A percentile compares a stretch with the other conserved stretches of the same genome.
phyloP scores from a whole-genome alignment of 2,888 invertebrate genomes.

The Oscheius sp. region DNA sequence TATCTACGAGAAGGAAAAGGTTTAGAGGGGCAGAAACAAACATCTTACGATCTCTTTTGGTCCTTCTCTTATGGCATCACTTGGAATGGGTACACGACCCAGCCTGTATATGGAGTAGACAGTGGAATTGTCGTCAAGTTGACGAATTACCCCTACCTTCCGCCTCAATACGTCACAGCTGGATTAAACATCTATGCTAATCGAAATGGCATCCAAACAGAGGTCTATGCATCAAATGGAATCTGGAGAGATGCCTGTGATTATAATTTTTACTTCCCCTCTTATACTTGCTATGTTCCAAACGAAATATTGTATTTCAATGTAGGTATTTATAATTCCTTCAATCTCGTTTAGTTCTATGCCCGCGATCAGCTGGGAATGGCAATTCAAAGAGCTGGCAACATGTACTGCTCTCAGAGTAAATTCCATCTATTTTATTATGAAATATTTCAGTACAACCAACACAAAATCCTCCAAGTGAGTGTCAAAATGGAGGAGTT shows the following conservation, averaged over 20 bases:
- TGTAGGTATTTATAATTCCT: slow-evolving; percentile 19
- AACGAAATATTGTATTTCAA: slow-evolving; percentile 59
- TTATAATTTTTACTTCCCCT: slow-evolving; percentile 58
- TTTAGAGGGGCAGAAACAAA: neutral
- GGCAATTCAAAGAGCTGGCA: slow-evolving; percentile 57
- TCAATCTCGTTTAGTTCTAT: slow-evolving; percentile 54
- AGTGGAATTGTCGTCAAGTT: neutral
- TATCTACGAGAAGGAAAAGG: neutral
- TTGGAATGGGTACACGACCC: slow-evolving; percentile 33
- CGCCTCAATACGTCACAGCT: slow-evolving; percentile 39
- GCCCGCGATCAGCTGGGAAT: slow-evolving; percentile 50
- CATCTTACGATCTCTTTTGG: slow-evolving; percentile 50
- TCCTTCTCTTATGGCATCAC: slow-evolving; percentile 37
- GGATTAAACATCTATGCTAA: slow-evolving; percentile 50
- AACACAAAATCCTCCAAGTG: slow-evolving; percentile 43
- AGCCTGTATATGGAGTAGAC: slow-evolving; percentile 38
- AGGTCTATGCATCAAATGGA: slow-evolving; percentile 54
- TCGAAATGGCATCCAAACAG: slow-evolving; percentile 32
- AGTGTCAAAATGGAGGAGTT: slow-evolving; percentile 61
- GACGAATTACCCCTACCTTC: slow-evolving; percentile 6
- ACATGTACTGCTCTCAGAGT: slow-evolving; percentile 50
- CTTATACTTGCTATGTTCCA: slow-evolving; percentile 51
- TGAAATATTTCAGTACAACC: slow-evolving; percentile 39
- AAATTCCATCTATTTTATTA: slow-evolving; percentile 1
- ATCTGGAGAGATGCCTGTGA: slow-evolving; percentile 56